Conservation (phyloP, 2,113 vertebrate species). For the Agapornis roseicollis region DNA sequence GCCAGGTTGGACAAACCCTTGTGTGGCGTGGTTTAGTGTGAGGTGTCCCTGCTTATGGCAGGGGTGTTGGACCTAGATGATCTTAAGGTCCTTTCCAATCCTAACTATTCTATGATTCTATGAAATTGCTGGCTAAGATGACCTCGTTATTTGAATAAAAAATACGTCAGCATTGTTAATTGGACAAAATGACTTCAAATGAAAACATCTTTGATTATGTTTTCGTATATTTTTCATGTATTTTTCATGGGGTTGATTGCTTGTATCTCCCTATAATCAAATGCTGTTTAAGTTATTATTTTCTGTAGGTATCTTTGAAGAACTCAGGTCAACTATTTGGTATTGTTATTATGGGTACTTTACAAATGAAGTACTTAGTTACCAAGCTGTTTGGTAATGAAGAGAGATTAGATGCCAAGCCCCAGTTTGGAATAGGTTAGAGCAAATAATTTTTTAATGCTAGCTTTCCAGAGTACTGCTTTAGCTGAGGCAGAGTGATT, state of each 20-base stretch:
- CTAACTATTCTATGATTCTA: too few species aligned
- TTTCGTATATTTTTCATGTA: background rate
- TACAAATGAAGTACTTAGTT: background rate
- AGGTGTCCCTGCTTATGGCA: too few species aligned
- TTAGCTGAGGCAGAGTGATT: background rate
- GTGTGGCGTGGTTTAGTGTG: too few species aligned
- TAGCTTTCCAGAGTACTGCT: constrained; percentile 1
- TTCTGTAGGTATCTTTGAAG: background rate
- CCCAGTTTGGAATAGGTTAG: background rate
- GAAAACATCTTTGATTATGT: background rate
- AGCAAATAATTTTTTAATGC: constrained; percentile 47
- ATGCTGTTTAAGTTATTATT: background rate
- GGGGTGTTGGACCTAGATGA: too few species aligned
- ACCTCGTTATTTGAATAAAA: background rate
- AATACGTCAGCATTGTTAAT: background rate
- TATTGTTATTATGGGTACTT: background rate
- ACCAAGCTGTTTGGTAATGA: background rate
- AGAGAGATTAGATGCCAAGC: constrained; percentile 4
- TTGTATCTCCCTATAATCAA: background rate
- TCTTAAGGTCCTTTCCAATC: too few species aligned
- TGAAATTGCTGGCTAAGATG: background rate
- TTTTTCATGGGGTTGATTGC: background rate
- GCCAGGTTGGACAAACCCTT: too few species aligned
- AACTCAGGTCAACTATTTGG: background rate
- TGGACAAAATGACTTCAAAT: background rate